Evolutionary conservation across 2,888 invertebrate species (phyloP), one percentile per base, ranked within the genome.

Genomic region (Lathronympha strigana): DNA sequence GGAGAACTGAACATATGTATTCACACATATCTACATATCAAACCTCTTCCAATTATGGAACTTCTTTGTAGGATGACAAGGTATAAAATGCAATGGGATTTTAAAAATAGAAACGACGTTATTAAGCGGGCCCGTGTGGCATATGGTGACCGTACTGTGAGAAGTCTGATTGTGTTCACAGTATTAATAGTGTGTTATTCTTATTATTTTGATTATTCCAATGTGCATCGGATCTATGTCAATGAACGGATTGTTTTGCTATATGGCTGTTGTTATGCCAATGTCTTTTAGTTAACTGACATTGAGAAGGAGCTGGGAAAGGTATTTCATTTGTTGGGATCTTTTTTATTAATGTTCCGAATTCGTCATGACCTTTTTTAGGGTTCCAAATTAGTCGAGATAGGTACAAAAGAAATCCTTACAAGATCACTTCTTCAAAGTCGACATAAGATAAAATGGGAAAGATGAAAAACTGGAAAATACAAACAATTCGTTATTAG

Each of bases 91-190:
- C 8, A 47, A 23, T 47, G 47, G 13, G 1, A 0, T 47, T 50
- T 36, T 2, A 17, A 6, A 47, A 6, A n/a, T n/a, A 47, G 23
- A 23, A 23, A 47, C n/a, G 47, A 47, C 47, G 4, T 17, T 17
- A 6, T 21, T 23, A 6, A 23, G 17, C 40, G n/a, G 5, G 13
- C 4, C 1, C n/a, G 6, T 47, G n/a, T 8, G 13, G 17, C 70
- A 70, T 61, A 66, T 71, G 68, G 63, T 31, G 54, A 17, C 60
- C 45, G 63, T 33, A 25, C 69, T 78, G 72, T 76, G 79, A 68
- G 75, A 75, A 75, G 70, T 73, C 68, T 77, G 77, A 83, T 81
- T 77, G 71, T 73, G 76, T 81, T 80, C 69, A 73, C 83, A 81
- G 75, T 81, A 78, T 79, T 75, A 77, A 74, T 80, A 79, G 73